phyloP scores from a whole-genome alignment of 2,113 vertebrate genomes.

The Dromas ardeola region DNA sequence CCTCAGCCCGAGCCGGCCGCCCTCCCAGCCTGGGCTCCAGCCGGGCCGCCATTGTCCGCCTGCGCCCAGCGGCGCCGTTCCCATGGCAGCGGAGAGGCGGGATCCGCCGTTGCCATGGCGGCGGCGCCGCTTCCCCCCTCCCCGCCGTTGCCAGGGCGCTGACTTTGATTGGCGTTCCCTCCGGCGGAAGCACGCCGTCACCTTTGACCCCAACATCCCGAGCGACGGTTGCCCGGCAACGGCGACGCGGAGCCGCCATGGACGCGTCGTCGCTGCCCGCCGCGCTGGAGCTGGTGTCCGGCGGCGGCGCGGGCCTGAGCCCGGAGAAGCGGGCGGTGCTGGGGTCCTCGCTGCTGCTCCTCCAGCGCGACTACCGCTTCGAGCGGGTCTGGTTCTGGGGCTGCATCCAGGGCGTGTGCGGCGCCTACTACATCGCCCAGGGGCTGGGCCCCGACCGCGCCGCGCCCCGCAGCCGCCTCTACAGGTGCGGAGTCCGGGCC shows the following conservation, averaged over 20 bases:
- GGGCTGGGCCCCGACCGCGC: constrained; percentile 84
- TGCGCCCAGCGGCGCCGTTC: background rate
- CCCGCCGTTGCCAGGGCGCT: background rate
- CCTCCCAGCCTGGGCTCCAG: too few relatives aligned
- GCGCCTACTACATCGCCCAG: constrained; percentile 87
- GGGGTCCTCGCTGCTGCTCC: constrained; percentile 80
- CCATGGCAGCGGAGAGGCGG: background rate
- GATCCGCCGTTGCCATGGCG: background rate
- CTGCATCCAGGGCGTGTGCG: constrained; percentile 84
- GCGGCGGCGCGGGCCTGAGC: constrained; percentile 80
- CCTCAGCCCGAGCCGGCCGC: background rate
- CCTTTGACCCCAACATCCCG: background rate
- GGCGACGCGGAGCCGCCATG: constrained; percentile 68
- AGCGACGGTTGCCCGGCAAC: constrained; percentile 12
- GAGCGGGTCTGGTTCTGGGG: constrained; percentile 89
- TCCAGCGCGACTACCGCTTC: constrained; percentile 87
- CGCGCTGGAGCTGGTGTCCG: constrained; percentile 79
- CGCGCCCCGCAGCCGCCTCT: constrained; percentile 79
- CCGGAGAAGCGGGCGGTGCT: constrained; percentile 81
- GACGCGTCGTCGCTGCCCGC: constrained; percentile 74
- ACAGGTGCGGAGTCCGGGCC: constrained; percentile 77
- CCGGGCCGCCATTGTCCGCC: background rate
- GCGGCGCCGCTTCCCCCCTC: too few relatives aligned
- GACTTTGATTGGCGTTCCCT: background rate
- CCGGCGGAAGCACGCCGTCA: background rate